Evolutionary conservation across 2,888 invertebrate species (phyloP), one percentile per base, ranked within the genome.

Genomic region (Cyclophora punctaria): DNA sequence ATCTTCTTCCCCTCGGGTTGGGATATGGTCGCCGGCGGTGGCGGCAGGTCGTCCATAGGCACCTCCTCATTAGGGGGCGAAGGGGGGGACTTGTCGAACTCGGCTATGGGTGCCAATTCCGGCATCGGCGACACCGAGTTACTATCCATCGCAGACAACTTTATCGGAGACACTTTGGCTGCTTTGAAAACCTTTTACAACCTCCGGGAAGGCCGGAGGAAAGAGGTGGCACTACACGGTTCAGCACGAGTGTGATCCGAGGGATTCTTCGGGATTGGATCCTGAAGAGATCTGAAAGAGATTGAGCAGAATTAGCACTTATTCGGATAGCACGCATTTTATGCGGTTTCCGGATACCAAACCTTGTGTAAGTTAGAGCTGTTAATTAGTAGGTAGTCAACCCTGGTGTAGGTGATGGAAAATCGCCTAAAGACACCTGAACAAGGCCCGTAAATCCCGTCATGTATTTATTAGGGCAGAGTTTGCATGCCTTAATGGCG

Each of bases 71-170:
- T 90, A 40, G 91, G 91, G 41, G 92, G 92, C 59, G 92, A 91
- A 4, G 92, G 92, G 40, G 92, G 92, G 5, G 92, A 91, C 81
- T 92, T 92, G 72, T 93, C 92, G 69, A 93, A 92, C 83, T 92
- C 92, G 47, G 92, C 92, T 59, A 92, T 92, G 37, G 92, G 92
- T 50, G 92, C 92, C 75, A 92, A 75, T 66, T 91, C 91, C 59
- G 92, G 91, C 91, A 92, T 91, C 57, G 92, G 92, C 20, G 92
- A 92, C 72, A 92, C 92, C 69, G 92, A 91, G 82, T 92, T 92
- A 83, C 90, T 91, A 80, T 92, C 92, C 92, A 92, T 92, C 66
- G 87, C 89, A 59, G 87, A 86, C 75, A 89, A 78, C 84, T 89
- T 89, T 77, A 89, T 87, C 55, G 89, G 89, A 86, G 89, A 89